These are phyloP conservation scores for Thermophis baileyi DNA, from an alignment of 2,113 vertebrate genomes.

Conservation along the genomic window DNA sequence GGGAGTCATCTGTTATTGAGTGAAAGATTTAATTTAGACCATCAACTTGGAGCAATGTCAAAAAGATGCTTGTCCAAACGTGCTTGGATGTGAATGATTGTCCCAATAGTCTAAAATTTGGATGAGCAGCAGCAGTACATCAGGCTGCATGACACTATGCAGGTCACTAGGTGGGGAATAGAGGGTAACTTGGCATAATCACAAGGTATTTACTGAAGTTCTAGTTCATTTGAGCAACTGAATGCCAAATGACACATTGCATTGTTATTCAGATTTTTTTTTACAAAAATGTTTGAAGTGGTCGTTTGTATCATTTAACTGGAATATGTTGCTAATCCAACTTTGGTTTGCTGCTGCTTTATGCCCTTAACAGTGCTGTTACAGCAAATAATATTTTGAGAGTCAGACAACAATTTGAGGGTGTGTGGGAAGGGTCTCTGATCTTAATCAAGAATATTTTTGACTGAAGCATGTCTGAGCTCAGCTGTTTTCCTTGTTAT, in stretches of 20 bases:
- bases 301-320: background rate
- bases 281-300: background rate
- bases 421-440: no score
- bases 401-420: background rate
- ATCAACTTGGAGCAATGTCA: constrained; percentile 26
- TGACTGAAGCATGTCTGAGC: background rate
- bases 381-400: background rate
- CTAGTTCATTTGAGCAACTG: background rate
- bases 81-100: constrained; percentile 9
- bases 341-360: background rate
- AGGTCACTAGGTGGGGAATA: background rate
- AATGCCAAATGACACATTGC: background rate
- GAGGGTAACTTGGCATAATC: background rate
- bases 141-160: background rate
- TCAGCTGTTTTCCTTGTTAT: background rate
- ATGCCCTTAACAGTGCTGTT: background rate
- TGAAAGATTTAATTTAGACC: background rate
- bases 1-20: constrained; percentile 8
- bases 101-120: background rate
- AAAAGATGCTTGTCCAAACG: background rate
- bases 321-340: background rate
- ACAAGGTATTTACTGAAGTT: background rate
- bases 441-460: background rate
- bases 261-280: background rate
- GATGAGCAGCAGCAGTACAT: background rate